phyloP scores from a whole-genome alignment of 2,888 invertebrate species.

The Apotomis capreana region DNA sequence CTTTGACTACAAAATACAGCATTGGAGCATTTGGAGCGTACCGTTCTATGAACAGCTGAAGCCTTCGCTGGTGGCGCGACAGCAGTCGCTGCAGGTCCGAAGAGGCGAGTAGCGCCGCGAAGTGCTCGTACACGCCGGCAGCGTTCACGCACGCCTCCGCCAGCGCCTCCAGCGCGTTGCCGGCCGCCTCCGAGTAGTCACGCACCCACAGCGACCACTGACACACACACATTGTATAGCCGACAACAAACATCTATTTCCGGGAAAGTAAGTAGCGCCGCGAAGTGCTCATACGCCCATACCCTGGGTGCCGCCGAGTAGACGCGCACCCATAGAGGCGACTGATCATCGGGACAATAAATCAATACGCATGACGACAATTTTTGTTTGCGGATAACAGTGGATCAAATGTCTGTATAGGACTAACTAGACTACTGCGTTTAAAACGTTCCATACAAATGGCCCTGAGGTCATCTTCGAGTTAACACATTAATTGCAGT shows the following conservation, averaged over 20 bases:
- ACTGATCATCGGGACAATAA: slow-evolving; percentile 48
- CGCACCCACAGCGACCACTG: slow-evolving; percentile 70
- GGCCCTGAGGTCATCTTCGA: too few species aligned
- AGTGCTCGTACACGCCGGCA: slow-evolving; percentile 47
- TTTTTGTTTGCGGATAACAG: too few species aligned
- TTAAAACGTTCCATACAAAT: too few species aligned
- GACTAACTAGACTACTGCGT: too few species aligned
- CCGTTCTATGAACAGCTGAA: slow-evolving; percentile 57
- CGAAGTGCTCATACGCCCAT: slow-evolving; percentile 49
- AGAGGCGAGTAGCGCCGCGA: slow-evolving; percentile 59
- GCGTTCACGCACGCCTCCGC: slow-evolving; percentile 49
- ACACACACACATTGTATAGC: background rate
- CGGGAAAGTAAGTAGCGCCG: slow-evolving; percentile 58
- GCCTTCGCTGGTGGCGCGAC: slow-evolving; percentile 55
- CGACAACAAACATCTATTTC: slow-evolving; percentile 42
- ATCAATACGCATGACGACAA: too few species aligned
- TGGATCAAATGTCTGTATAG: too few species aligned
- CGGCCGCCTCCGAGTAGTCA: slow-evolving; percentile 68
- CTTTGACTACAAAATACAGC: too few species aligned
- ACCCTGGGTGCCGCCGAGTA: slow-evolving; percentile 53
- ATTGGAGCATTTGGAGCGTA: slow-evolving; percentile 39
- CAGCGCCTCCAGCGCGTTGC: slow-evolving; percentile 58
- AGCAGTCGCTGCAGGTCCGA: slow-evolving; percentile 56
- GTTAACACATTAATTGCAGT: too few species aligned
- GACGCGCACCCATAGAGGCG: slow-evolving; percentile 70